Evolutionary conservation across 2,797 vertebrate species (phyloP).

Genomic region (Acanthornis magna): DNA sequence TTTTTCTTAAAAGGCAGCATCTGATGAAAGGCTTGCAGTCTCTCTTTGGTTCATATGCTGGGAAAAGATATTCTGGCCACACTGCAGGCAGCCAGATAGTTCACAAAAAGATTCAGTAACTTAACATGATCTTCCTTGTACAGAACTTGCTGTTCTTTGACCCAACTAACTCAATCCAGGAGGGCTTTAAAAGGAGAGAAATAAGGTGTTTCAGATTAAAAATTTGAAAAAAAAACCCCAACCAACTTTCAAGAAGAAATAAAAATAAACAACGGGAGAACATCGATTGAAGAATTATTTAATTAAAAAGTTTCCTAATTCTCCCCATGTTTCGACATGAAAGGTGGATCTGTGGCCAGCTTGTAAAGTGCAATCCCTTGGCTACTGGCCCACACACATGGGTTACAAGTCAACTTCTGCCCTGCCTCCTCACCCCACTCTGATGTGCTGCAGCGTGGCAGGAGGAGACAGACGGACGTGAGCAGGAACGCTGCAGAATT

Average conservation of each 20-base stretch:
- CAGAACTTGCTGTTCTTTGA: constrained; percentile 60
- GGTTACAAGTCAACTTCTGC: background rate
- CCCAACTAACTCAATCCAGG: constrained; percentile 59
- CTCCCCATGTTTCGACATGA: background rate
- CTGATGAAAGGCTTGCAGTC: background rate
- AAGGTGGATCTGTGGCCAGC: constrained; percentile 33
- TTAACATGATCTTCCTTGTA: constrained; percentile 41
- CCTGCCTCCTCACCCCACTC: background rate
- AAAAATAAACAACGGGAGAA: background rate
- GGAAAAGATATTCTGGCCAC: background rate
- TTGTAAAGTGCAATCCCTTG: constrained; percentile 27
- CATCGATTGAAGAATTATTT: constrained; percentile 26
- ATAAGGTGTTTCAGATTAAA: constrained; percentile 65
- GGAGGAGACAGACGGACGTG: constrained; percentile 18
- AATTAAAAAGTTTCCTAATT: constrained; percentile 30
- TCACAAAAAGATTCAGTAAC: constrained; percentile 37
- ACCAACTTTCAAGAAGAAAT: background rate
- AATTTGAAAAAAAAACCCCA: background rate
- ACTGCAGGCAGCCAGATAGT: constrained; percentile 17
- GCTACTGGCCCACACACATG: constrained; percentile 39
- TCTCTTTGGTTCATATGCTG: background rate
- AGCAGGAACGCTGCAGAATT: background rate
- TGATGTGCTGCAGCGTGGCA: constrained; percentile 25
- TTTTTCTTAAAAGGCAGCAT: background rate
- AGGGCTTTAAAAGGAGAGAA: constrained; percentile 31